phyloP scores from a whole-genome alignment of 1,140 invertebrate species.

The Orchesella cincta region DNA sequence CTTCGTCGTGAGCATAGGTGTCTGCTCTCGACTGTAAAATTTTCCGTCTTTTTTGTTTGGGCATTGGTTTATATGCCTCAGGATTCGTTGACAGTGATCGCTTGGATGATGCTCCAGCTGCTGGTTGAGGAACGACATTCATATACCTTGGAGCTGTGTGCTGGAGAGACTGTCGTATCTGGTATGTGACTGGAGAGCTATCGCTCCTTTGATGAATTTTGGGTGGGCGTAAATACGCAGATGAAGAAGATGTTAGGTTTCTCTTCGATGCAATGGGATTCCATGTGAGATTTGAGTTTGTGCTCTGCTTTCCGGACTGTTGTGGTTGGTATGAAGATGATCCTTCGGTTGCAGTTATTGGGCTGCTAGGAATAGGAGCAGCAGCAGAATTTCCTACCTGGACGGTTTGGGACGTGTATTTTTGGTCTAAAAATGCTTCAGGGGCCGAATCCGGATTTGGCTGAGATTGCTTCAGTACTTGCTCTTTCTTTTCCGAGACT shows the following conservation, averaged over 20 bases:
- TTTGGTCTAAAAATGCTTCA: neutral
- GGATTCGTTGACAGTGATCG: neutral
- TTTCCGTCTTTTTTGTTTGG: constrained; percentile 4
- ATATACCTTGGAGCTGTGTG: neutral
- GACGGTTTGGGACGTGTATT: neutral
- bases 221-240: neutral
- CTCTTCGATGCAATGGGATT: neutral
- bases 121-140: neutral
- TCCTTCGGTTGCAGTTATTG: too few species aligned
- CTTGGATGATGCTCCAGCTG: neutral
- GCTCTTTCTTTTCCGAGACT: neutral
- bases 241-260: too few species aligned
- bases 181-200: neutral
- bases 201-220: neutral
- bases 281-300: neutral
- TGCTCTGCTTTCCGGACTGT: neutral
- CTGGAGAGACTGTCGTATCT: neutral
- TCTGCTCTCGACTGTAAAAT: neutral
- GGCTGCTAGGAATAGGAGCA: too few species aligned
- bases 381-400: neutral
- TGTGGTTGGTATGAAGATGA: too few species aligned
- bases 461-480: neutral
- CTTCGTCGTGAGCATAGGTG: neutral
- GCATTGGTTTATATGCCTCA: neutral
- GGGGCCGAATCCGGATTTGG: neutral